Percentiles rank a stretch among this genome's conserved stretches.
Evolutionary conservation across 2,113 vertebrate species (phyloP).

Genomic region (Sminthopsis crassicaudata): DNA sequence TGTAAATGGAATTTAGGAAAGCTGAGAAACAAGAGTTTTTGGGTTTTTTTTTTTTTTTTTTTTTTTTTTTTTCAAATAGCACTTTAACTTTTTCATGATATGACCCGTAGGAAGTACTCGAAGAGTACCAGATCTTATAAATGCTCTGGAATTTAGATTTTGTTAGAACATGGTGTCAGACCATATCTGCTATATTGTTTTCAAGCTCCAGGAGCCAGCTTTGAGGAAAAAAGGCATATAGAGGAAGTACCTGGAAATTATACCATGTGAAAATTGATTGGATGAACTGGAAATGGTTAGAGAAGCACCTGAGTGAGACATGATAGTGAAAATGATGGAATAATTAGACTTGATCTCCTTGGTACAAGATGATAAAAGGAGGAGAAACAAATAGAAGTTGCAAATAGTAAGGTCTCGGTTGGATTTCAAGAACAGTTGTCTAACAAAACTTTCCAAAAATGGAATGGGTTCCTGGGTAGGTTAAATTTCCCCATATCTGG

Average conservation of each 20-base stretch:
- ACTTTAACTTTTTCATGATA: background rate
- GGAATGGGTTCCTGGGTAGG: background rate
- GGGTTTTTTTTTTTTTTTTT: too few species aligned
- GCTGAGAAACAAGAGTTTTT: background rate
- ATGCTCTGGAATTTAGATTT: background rate
- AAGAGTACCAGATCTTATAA: background rate
- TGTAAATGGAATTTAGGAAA: background rate
- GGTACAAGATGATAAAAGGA: background rate
- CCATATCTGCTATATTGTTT: background rate
- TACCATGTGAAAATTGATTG: background rate
- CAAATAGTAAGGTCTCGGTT: background rate
- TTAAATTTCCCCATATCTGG: background rate
- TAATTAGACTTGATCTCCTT: background rate
- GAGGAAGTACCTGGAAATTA: background rate
- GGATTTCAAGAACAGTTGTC: background rate
- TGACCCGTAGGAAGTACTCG: background rate
- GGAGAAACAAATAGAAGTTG: background rate
- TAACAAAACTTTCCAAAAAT: background rate
- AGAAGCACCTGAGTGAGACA: background rate
- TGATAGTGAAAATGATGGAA: background rate
- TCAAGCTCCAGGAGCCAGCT: background rate
- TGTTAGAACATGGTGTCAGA: background rate
- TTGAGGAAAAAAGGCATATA: background rate
- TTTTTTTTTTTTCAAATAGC: background rate
- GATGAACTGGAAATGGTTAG: background rate